Conservation (phyloP, 2,888 invertebrate species). For the Lobophora halterata region DNA sequence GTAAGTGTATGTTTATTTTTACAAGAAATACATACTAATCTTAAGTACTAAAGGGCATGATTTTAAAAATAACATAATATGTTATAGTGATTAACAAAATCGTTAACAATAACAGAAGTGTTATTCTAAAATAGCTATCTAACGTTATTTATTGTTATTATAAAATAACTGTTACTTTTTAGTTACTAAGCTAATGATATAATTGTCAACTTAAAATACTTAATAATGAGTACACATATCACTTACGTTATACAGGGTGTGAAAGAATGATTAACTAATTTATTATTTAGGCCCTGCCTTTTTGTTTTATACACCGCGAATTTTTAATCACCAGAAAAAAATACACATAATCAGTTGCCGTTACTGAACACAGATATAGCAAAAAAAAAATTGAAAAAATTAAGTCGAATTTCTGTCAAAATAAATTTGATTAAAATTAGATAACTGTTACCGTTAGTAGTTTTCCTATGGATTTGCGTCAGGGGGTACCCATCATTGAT, state of each 20-base stretch:
- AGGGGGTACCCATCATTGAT: no score
- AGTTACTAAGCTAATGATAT: slow-evolving; percentile 9
- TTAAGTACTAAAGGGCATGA: slow-evolving; percentile 9
- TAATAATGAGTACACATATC: slow-evolving; percentile 10
- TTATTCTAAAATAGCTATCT: not conserved
- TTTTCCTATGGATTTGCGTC: no score
- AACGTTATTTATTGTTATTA: slow-evolving; percentile 9
- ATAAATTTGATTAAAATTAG: no score
- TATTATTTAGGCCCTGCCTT: not conserved
- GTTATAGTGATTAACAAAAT: not conserved
- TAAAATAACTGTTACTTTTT: slow-evolving; percentile 13
- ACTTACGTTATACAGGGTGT: slow-evolving; percentile 13
- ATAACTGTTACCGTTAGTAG: no score
- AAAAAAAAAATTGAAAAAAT: no score
- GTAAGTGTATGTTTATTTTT: no score
- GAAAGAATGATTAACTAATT: not conserved
- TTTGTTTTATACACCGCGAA: not conserved
- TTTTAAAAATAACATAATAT: slow-evolving; percentile 3
- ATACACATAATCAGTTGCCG: no score
- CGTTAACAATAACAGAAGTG: slow-evolving; percentile 6
- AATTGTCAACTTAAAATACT: slow-evolving; percentile 12
- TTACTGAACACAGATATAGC: no score
- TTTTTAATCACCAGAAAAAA: no score
- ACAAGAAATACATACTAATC: slow-evolving; percentile 12
- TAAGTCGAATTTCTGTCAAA: no score